Percentiles rank a stretch among this genome's conserved stretches.
Evolutionary conservation across 2,888 invertebrate species (phyloP).

Genomic region (Junonia oenone): DNA sequence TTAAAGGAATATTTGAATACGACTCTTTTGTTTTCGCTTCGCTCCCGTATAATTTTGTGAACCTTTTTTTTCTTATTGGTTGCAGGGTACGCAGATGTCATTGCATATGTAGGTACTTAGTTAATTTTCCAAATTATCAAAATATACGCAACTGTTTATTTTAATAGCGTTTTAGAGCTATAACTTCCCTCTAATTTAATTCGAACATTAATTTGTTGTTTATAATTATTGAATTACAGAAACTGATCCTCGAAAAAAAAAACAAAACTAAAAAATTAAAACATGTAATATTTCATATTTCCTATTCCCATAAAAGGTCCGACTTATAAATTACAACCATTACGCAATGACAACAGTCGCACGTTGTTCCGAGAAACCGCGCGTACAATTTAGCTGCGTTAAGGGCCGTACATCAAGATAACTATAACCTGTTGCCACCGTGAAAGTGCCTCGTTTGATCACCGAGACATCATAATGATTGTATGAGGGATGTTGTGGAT

Average conservation of each 20-base stretch:
- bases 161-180: too few species aligned
- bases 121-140: too few species aligned
- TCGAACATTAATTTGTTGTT: too few species aligned
- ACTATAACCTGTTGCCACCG: constrained; percentile 19
- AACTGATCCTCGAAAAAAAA: too few species aligned
- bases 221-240: too few species aligned
- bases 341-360: neutral
- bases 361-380: neutral
- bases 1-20: constrained; percentile 12
- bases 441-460: constrained; percentile 22
- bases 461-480: constrained; percentile 1
- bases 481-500: too few species aligned
- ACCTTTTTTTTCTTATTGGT: constrained; percentile 10
- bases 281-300: too few species aligned
- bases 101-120: neutral
- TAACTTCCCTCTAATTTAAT: too few species aligned
- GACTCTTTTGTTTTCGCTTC: constrained; percentile 4
- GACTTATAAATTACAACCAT: neutral
- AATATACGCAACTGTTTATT: too few species aligned
- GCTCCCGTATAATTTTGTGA: constrained; percentile 10
- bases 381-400: neutral
- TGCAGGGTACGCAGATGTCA: constrained; percentile 1
- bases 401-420: constrained; percentile 16
- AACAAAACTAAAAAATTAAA: neutral
- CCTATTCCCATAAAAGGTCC: neutral